Evolutionary conservation across 2,113 vertebrate genomes (phyloP), one percentile per base, ranked within the genome.

Genomic region (Microcebus griseorufus): DNA sequence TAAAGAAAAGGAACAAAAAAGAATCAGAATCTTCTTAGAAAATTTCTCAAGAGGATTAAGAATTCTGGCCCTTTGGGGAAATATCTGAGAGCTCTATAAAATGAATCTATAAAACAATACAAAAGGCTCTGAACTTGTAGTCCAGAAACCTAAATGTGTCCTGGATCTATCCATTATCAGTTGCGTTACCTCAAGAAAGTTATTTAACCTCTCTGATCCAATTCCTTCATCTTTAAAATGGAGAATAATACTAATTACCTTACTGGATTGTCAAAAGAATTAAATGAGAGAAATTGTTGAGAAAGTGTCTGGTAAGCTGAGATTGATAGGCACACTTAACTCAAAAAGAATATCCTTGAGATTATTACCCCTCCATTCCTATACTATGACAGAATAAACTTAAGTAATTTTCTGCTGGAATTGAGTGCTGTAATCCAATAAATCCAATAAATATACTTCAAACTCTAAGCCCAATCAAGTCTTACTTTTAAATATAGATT

Each of bases 221-320:
- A 72, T 73, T 81, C 81, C n/a, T 10, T 55, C 51, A 79, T 58
- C 17, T 75, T 18, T 73, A 65, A 90, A 73, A 76, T 85, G 16
- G 17, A 37, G n/a, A 64, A 53, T 62, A 86, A 90, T 55, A 81
- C 45, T 29, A 87, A 9, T 87, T 73, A 80, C 37, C 9, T 88
- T 58, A 73, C 6, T n/a, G 20, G 75, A 81, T 23, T 75, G 55
- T 48, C 34, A 5, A 58, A 86, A 79, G 18, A 91, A 70, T 84
- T 90, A 70, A 79, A 76, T 51, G 82, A 89, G 29, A 70, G 34
- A 95, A 95, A 92, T 88, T 32, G 2, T n/a, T 92, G n/a, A 95
- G 62, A 92, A 95, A 53, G 45, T 92, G 9, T 27, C 88, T 62
- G 62, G 84, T 60, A 90, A 83, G 67, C 58, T 58, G 79, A 75